Base-by-base conservation (phyloP, 1,140 invertebrate genomes). In the Cotesia glomerata region DNA sequence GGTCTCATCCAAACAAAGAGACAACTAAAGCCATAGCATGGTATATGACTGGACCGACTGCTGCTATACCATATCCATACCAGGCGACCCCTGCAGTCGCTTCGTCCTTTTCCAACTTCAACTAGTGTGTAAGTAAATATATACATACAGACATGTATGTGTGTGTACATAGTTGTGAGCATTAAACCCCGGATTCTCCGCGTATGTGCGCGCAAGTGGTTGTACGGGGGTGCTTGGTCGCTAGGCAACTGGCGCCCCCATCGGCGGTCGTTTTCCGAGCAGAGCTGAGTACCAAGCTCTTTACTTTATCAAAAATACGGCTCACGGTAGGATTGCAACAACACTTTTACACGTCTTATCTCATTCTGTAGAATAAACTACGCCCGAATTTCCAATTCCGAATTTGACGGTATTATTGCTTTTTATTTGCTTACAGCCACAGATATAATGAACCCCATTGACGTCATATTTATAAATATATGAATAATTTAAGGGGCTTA, bases 161-260 rank as follows among this genome's bases (percentile, higher is more conserved):
- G 26, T 26, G 26, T 26, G 26, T 26, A 26, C 26, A 26, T 34
- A 35, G 18, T 67, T 8, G 52, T 74, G 36, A 39, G 36, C 61
- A 34, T 67, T 7, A 36, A 45, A 35, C 65, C 69, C 52, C 69
- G 16, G 18, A 26, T 18, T 39, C 58, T 69, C 67, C 66, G 63
- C 73, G 66, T 69, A 75, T 75, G 69, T 72, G 69, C 69, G 73
- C 66, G 73, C 73, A 72, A 75, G 73, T 75, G 69, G 73, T 71
- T 71, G 73, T 71, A 45, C 36, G 71, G 73, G 73, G 58, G 69
- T 66, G 51, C n/a, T 14, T 63, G 49, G 74, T 84, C 79, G 83
- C 83, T 84, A 84, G 79, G 83, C 83, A 83, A 84, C 83, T 82
- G 75, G 79, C 82, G 81, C 82, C 82, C 78, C 78, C 76, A 75